Evolutionary conservation across 2,888 invertebrate genomes (phyloP).

Genomic region (Chrysolina americana): DNA sequence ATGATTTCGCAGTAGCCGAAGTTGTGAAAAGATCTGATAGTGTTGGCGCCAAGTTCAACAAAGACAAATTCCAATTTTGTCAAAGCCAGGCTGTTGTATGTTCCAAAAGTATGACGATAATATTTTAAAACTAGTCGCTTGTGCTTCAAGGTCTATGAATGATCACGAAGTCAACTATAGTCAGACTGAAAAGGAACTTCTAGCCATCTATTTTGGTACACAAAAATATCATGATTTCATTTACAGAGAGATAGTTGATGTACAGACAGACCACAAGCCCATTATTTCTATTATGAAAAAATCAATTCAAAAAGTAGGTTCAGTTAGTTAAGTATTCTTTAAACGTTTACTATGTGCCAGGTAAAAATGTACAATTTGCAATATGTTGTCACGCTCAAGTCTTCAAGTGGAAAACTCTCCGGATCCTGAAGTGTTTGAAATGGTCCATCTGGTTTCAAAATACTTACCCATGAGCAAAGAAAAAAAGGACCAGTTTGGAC

Average conservation of each 20-base stretch:
- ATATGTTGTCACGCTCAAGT: conserved; percentile 44
- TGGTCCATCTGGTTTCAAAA: conserved; percentile 47
- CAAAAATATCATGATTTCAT: conserved; percentile 50
- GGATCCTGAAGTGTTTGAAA: conserved; percentile 47
- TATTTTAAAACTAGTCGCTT: conserved; percentile 38
- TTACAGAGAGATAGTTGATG: conserved; percentile 44
- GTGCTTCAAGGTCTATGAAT: conserved; percentile 40
- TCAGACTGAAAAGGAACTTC: conserved; percentile 48
- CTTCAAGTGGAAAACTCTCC: conserved; percentile 17
- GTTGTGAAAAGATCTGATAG: conserved; percentile 21
- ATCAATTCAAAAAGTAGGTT: not conserved
- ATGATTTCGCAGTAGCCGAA: conserved; percentile 25
- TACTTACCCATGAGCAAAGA: conserved; percentile 40
- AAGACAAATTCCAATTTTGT: conserved; percentile 28
- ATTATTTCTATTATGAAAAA: conserved; percentile 22
- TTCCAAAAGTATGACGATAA: not conserved
- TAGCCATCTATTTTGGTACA: conserved; percentile 33
- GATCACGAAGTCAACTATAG: not conserved
- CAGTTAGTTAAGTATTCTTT: conserved; percentile 39
- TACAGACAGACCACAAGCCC: conserved; percentile 51
- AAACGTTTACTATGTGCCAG: conserved; percentile 44
- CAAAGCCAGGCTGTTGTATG: not conserved
- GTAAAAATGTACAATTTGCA: conserved; percentile 46
- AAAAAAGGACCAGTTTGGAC: conserved; percentile 40
- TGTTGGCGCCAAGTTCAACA: conserved; percentile 21